Conservation (phyloP, 2,888 invertebrate genomes). For the Nemotelus pantherinus region DNA sequence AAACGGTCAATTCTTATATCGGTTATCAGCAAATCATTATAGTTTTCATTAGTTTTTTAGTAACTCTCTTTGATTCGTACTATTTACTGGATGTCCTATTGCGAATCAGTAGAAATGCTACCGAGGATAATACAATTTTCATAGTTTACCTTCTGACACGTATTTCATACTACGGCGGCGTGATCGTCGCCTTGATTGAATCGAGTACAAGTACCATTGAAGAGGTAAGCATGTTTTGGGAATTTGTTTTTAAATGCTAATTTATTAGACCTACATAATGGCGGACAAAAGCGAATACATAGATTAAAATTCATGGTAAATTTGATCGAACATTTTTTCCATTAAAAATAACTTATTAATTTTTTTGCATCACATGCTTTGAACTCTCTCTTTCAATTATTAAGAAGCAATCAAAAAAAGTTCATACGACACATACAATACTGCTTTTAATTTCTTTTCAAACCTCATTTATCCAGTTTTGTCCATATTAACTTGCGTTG, state of each 20-base stretch:
- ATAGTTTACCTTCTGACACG: not conserved
- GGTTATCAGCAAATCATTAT: not conserved
- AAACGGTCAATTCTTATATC: not conserved
- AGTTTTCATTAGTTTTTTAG: not conserved
- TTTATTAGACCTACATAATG: not conserved
- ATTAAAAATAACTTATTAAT: no score
- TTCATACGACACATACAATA: no score
- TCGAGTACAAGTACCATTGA: not conserved
- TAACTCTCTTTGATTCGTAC: constrained; percentile 7
- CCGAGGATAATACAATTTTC: not conserved
- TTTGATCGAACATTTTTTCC: no score
- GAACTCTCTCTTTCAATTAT: no score
- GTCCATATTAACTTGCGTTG: no score
- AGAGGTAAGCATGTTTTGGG: constrained; percentile 7
- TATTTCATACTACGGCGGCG: not conserved
- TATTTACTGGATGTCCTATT: constrained; percentile 3
- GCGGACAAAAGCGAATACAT: no score
- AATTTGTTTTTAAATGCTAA: not conserved
- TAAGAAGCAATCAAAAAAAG: no score
- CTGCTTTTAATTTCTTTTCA: no score
- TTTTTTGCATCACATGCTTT: no score
- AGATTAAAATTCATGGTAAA: no score
- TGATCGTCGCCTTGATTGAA: constrained; percentile 3
- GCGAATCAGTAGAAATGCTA: not conserved
- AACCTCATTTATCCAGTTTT: no score